phyloP scores from a whole-genome alignment of 2,888 invertebrate species.

The Nipponacmea schrenckii region DNA sequence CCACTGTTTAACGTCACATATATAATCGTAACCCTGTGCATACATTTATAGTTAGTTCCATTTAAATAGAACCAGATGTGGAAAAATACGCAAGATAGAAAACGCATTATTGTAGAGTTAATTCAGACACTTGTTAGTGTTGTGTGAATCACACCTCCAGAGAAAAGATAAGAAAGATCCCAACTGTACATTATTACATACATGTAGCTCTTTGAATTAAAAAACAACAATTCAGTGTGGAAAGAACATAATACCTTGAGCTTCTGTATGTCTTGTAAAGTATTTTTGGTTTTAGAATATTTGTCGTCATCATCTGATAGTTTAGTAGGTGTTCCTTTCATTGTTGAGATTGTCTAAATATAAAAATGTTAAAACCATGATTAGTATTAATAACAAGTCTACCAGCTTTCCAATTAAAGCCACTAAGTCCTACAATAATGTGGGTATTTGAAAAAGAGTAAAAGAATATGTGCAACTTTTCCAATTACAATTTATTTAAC shows the following conservation, averaged over 20 bases:
- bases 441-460: background rate
- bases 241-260: slow-evolving; percentile 36
- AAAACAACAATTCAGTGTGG: background rate
- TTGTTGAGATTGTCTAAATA: slow-evolving; percentile 42
- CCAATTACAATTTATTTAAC: background rate
- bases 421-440: too few relatives aligned
- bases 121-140: too few relatives aligned
- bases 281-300: slow-evolving; percentile 34
- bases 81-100: too few relatives aligned
- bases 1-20: too few relatives aligned
- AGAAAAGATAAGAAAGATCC: background rate
- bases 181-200: background rate
- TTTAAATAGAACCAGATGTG: too few relatives aligned
- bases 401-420: too few relatives aligned
- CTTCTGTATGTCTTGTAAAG: slow-evolving; percentile 50
- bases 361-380: too few relatives aligned
- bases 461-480: background rate
- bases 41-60: too few relatives aligned
- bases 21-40: too few relatives aligned
- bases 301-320: slow-evolving; percentile 20
- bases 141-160: too few relatives aligned
- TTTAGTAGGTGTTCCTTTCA: slow-evolving; percentile 26
- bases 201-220: background rate
- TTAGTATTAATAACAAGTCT: too few relatives aligned
- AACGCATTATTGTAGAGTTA: too few relatives aligned